phyloP scores from a whole-genome alignment of 2,888 invertebrate species.

The Conops quadrifasciatus region DNA sequence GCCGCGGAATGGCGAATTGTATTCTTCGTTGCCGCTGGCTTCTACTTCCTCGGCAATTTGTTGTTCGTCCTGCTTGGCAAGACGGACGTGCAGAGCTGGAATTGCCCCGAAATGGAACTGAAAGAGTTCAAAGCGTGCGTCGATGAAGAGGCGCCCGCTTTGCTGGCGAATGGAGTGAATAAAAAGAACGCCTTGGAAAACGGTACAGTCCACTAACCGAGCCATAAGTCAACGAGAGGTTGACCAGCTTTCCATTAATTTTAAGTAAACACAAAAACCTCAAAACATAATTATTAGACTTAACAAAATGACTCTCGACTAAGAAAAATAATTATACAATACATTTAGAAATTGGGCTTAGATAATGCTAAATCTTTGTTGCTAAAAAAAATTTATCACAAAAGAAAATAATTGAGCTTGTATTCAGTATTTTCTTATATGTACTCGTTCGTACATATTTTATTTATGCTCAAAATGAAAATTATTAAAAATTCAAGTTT shows the following conservation, averaged over 20 bases:
- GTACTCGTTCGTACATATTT: neutral
- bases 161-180: slow-evolving; percentile 42
- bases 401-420: neutral
- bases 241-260: slow-evolving; percentile 40
- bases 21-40: slow-evolving; percentile 68
- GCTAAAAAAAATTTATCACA: too few species aligned
- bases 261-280: slow-evolving; percentile 20
- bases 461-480: neutral
- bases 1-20: slow-evolving; percentile 68
- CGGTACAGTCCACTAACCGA: slow-evolving; percentile 39
- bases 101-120: slow-evolving; percentile 64
- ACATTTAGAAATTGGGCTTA: too few species aligned
- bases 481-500: slow-evolving; percentile 13
- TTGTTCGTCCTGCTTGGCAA: slow-evolving; percentile 69
- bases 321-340: too few species aligned
- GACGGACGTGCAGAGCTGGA: slow-evolving; percentile 70
- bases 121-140: slow-evolving; percentile 6
- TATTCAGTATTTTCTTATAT: slow-evolving; percentile 20
- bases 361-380: too few species aligned
- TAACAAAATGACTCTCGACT: neutral
- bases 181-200: slow-evolving; percentile 42
- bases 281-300: neutral
- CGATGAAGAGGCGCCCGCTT: slow-evolving; percentile 46
- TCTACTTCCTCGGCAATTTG: slow-evolving; percentile 68
- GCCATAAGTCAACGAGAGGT: too few species aligned